These are phyloP conservation scores for Calonectris borealis DNA, from an alignment of 2,113 vertebrate species.

Conservation along the genomic window DNA sequence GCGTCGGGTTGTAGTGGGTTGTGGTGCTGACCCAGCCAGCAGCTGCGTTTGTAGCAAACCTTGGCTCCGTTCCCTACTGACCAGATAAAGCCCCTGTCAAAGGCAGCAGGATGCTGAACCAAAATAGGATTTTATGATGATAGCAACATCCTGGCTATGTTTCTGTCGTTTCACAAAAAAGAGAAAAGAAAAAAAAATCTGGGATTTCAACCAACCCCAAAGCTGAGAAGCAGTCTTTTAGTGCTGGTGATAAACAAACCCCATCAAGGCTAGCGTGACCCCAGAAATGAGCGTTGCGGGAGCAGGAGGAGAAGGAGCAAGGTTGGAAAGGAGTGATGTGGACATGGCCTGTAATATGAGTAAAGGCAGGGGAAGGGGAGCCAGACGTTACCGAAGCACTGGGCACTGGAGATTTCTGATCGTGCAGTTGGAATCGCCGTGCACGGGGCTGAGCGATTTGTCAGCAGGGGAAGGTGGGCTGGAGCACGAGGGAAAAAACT, in stretches of 20 bases:
- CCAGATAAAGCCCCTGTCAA: slow-evolving; percentile 27
- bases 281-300: not conserved
- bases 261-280: not conserved
- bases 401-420: not conserved
- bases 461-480: slow-evolving; percentile 19
- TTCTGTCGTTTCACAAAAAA: not conserved
- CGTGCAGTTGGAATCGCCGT: not conserved
- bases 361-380: not conserved
- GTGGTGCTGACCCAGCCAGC: slow-evolving; percentile 6
- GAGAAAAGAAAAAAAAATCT: not conserved
- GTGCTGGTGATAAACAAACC: not conserved
- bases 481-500: not conserved
- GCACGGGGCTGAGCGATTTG: not conserved
- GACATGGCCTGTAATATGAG: not conserved
- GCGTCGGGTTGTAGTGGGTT: not conserved
- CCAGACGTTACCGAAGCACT: not conserved
- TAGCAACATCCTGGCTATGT: slow-evolving; percentile 36
- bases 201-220: not conserved
- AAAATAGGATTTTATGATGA: slow-evolving; percentile 50
- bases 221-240: not conserved
- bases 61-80: slow-evolving; percentile 31
- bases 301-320: not conserved
- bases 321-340: not conserved
- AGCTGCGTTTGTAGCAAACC: slow-evolving; percentile 9
- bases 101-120: slow-evolving; percentile 23